phyloP scores from a whole-genome alignment of 2,888 invertebrate species.

The Therioaphis trifolii region DNA sequence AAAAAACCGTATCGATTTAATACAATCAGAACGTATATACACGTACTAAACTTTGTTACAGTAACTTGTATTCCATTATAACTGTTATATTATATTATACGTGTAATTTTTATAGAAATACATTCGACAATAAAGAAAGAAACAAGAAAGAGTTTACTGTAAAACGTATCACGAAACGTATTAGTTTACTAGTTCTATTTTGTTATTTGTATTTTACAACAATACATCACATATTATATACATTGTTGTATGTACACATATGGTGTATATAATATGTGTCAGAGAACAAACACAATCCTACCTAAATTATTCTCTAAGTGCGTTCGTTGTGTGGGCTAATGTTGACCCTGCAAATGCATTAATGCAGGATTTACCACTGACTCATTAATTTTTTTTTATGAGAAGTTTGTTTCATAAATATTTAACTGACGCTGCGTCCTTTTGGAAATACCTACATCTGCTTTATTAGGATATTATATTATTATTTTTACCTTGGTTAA shows the following conservation, averaged over 20 bases:
- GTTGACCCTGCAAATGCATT: background rate
- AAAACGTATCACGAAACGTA: background rate
- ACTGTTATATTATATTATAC: background rate
- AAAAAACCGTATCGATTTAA: background rate
- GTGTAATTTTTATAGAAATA: background rate
- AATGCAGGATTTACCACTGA: background rate
- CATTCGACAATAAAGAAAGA: background rate
- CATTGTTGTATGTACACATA: too few relatives aligned
- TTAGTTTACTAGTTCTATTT: background rate
- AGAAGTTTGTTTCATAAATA: background rate
- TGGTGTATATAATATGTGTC: background rate
- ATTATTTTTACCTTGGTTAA: too few relatives aligned
- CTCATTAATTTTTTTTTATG: background rate
- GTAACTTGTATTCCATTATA: background rate
- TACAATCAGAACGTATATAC: background rate
- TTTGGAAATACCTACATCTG: background rate
- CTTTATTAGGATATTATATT: too few relatives aligned
- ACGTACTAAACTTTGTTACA: background rate
- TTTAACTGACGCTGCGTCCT: background rate
- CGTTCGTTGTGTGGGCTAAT: background rate
- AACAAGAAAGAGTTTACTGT: conserved; percentile 4
- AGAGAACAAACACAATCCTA: conserved; percentile 4
- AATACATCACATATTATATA: background rate
- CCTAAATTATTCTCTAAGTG: background rate
- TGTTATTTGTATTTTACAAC: conserved; percentile 12